These are phyloP conservation scores for Nomada goodeniana DNA, from an alignment of 2,888 invertebrate genomes.

Conservation along the genomic window DNA sequence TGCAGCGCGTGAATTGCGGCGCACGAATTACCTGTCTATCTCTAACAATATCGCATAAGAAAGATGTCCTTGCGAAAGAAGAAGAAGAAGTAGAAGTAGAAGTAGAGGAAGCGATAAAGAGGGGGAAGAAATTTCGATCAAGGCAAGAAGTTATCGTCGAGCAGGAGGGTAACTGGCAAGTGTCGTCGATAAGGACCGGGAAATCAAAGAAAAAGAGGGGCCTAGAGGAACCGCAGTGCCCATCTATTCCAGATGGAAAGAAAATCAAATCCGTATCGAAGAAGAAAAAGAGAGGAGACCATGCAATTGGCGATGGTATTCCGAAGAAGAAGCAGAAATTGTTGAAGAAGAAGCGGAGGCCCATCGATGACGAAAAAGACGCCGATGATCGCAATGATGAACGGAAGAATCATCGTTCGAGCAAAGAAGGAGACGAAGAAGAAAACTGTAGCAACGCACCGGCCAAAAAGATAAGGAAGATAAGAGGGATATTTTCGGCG, in stretches of 20 bases:
- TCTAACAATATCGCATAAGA: slow-evolving; percentile 82
- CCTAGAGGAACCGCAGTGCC: slow-evolving; percentile 6
- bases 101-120: slow-evolving; percentile 34
- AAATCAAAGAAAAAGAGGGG: slow-evolving; percentile 40
- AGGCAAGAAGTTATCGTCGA: slow-evolving; percentile 74
- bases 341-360: too few relatives aligned
- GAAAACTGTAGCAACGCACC: slow-evolving; percentile 13
- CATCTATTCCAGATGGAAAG: slow-evolving; percentile 20
- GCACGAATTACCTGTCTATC: slow-evolving; percentile 91
- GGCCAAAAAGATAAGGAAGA: slow-evolving; percentile 28
- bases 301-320: not conserved
- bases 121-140: slow-evolving; percentile 64
- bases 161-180: slow-evolving; percentile 67
- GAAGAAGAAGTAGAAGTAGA: slow-evolving; percentile 45
- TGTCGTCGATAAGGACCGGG: slow-evolving; percentile 17
- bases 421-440: slow-evolving; percentile 10
- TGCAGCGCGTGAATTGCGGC: slow-evolving; percentile 85
- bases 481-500: slow-evolving; percentile 8
- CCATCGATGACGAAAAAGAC: too few relatives aligned
- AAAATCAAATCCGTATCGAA: slow-evolving; percentile 43
- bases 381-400: too few relatives aligned
- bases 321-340: not conserved
- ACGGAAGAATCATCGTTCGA: too few relatives aligned
- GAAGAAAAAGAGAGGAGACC: slow-evolving; percentile 26
- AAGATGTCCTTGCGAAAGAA: slow-evolving; percentile 53